Evolutionary conservation across 1,140 invertebrate species (phyloP), one percentile per base, ranked within the genome.

Genomic region (Drosophila chauvacae): DNA sequence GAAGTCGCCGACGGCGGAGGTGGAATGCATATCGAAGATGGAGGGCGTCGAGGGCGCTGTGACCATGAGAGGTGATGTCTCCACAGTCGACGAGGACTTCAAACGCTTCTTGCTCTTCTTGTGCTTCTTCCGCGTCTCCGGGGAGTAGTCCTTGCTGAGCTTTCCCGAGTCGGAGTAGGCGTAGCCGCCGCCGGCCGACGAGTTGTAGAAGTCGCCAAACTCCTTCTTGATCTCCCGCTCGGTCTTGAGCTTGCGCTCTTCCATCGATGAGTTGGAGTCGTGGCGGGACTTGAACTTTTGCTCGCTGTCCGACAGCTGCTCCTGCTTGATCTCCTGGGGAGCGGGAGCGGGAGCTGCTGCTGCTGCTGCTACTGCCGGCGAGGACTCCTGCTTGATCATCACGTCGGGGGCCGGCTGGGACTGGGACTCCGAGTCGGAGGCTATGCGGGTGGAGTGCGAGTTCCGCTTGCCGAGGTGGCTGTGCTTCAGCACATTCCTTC

Each of bases 71-170:
- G 75, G 48, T 2, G 69, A 73, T 6, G 58, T 61, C 33, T 70
- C 60, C 20, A 64, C 80, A 5, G 80, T 64, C 1, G 59, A 92
- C 3, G 94, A 94, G 73, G 94, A 95, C 85, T 97, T 97, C 59
- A 96, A 94, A 7, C 95, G 95, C 84, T 96, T 97, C 86, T 96
- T 96, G 82, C 96, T 97, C 93, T 97, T 97, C 90, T 96, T 97
- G 79, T 97, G 96, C 82, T 96, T 97, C 81, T 96, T 97, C 6
- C 95, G 93, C 33, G 94, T 86, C 79, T 95, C 95, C 28, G 91
- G 83, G 0, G 92, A 91, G 55, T 80, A 92, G 18, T 91, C 78
- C 50, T 88, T 88, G 53, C 14, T 56, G 7, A 77, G 18, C 61
- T 88, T 90, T 1, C 50, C 53, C 20, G 42, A 30, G 10, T 57